These are phyloP conservation scores for Aotus griseimembra DNA, from an alignment of 2,797 vertebrate species.

Conservation along the genomic window DNA sequence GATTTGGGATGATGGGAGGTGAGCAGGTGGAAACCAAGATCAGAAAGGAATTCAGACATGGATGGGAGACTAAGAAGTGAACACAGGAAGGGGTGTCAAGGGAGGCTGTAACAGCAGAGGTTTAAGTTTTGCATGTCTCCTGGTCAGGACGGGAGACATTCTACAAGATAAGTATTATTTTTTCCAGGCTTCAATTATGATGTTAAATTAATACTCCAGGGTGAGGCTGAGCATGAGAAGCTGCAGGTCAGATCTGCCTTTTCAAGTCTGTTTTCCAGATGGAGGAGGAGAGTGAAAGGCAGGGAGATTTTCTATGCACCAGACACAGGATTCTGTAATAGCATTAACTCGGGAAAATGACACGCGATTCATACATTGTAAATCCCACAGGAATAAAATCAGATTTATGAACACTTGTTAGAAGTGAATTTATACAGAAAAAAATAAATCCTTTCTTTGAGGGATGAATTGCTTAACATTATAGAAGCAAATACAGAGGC, in stretches of 20 bases:
- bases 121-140: neutral
- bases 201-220: conserved; percentile 66
- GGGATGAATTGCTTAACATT: conserved; percentile 71
- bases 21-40: neutral
- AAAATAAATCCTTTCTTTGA: conserved; percentile 78
- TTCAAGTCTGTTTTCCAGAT: conserved; percentile 76
- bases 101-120: neutral
- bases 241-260: conserved; percentile 73
- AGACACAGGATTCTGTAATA: conserved; percentile 68
- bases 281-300: conserved; percentile 57
- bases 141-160: neutral
- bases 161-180: conserved; percentile 51
- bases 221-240: conserved; percentile 69
- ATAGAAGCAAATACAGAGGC: conserved; percentile 18
- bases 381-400: conserved; percentile 79
- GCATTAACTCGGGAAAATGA: conserved; percentile 77
- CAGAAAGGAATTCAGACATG: neutral
- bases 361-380: conserved; percentile 61
- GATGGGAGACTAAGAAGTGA: fast-evolving
- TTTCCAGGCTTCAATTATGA: conserved; percentile 66
- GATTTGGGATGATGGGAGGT: neutral
- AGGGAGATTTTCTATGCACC: conserved; percentile 63
- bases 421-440: conserved; percentile 82
- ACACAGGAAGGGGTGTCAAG: neutral
- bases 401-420: conserved; percentile 83